Evolutionary conservation across 2,113 vertebrate genomes (phyloP), one percentile per base, ranked within the genome.

Genomic region (Dromaius novaehollandiae): DNA sequence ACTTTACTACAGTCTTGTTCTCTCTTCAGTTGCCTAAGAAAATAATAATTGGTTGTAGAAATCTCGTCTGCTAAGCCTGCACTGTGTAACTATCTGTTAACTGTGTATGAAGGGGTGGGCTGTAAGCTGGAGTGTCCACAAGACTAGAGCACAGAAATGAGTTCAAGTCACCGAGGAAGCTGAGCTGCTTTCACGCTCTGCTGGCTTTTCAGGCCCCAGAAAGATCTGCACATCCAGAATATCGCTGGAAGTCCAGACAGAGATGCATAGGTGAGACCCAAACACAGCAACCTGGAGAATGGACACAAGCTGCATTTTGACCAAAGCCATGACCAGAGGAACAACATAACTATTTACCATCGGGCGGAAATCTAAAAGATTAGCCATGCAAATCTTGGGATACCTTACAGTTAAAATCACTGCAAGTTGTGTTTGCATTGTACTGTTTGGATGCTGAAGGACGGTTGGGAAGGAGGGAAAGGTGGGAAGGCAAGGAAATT

Each of bases 231-330:
- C 13, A 40, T 90, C 70, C 64, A 21, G 13, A 80, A 73, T 56
- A 34, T 2, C 24, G 61, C 77, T 65, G 55, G 36, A 69, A 58
- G 56, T n/a, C 42, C 61, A 60, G 84, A 25, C 21, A 91, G 44
- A 71, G 22, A 44, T 0, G 1, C 1, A 3, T 0, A 61, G 34
- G 34, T 0, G 86, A 36, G 79, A 66, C 13, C 21, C n/a, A 77
- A 81, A n/a, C 46, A n/a, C 69, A 66, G 76, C 55, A 81, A 60
- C 28, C 42, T 68, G 40, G 50, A 42, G n/a, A 77, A 55, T 3
- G 4, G 58, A 73, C 44, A 50, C 0, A 0, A 92, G 46, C 32
- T 56, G 46, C 24, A 26, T 60, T 78, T 69, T 8, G 26, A 70
- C 17, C 7, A 20, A 73, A 66, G 66, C 53, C n/a, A 2, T n/a